Evolutionary conservation across 2,888 invertebrate genomes (phyloP).

Genomic region (Patella caerulea): DNA sequence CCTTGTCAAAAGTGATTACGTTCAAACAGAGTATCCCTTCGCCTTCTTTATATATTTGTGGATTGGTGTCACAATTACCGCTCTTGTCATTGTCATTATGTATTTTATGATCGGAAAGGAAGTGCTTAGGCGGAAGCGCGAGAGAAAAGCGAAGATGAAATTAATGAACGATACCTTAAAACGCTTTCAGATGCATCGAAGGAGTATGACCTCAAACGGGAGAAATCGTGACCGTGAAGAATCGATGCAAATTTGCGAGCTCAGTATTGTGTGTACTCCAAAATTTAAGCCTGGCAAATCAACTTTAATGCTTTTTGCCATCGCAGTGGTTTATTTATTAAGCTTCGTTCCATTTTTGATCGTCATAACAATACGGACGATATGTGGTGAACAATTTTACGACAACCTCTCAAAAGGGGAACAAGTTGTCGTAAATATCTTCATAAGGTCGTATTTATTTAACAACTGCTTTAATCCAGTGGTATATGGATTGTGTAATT

Average conservation of each 20-base stretch:
- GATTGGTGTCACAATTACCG: constrained; percentile 32
- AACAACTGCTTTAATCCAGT: constrained; percentile 48
- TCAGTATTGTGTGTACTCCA: background rate
- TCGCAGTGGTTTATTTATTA: constrained; percentile 42
- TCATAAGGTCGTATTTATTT: constrained; percentile 42
- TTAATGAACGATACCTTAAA: background rate
- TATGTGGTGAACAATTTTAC: constrained; percentile 32
- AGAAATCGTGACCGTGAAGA: background rate
- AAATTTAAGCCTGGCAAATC: constrained; percentile 27
- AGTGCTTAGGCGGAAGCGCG: constrained; percentile 36
- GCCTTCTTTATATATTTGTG: constrained; percentile 40
- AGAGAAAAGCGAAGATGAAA: constrained; percentile 15
- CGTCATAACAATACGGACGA: constrained; percentile 38
- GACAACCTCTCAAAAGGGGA: constrained; percentile 24
- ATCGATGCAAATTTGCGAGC: background rate
- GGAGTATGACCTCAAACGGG: background rate
- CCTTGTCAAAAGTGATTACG: constrained; percentile 31
- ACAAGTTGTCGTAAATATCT: constrained; percentile 39
- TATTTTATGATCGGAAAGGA: constrained; percentile 41
- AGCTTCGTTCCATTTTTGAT: constrained; percentile 45
- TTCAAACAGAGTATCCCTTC: constrained; percentile 31
- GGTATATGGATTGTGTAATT: constrained; percentile 43
- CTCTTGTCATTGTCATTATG: constrained; percentile 32
- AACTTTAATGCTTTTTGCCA: constrained; percentile 43
- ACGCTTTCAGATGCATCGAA: background rate